These are phyloP conservation scores for Protaetia brevitarsis DNA, from an alignment of 1,140 invertebrate genomes.

Conservation along the genomic window DNA sequence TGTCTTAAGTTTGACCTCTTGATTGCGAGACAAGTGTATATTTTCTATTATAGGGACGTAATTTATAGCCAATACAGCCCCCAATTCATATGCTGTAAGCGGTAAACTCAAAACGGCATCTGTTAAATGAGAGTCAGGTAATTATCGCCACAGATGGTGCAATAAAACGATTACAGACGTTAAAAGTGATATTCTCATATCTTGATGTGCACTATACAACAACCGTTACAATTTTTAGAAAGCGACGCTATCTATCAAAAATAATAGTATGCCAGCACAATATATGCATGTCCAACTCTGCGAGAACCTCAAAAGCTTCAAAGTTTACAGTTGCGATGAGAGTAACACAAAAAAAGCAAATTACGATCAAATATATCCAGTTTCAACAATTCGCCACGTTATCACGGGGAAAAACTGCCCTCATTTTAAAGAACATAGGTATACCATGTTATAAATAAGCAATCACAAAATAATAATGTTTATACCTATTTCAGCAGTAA, in stretches of 20 bases:
- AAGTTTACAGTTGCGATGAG: not conserved
- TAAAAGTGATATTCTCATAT: no score
- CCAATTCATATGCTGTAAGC: no score
- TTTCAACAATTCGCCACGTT: conserved; percentile 38
- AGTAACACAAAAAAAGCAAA: not conserved
- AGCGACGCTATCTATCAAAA: conserved; percentile 1
- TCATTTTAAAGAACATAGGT: conserved; percentile 33
- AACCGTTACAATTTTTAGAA: not conserved
- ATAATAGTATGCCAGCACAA: not conserved
- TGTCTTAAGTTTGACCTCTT: no score
- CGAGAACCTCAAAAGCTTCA: not conserved
- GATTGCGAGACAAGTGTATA: no score
- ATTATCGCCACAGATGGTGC: no score
- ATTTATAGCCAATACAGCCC: no score
- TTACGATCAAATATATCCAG: not conserved
- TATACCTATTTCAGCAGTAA: conserved; percentile 30
- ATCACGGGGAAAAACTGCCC: conserved; percentile 39
- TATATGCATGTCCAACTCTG: conserved; percentile 4
- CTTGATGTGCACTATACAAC: not conserved
- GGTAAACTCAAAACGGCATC: no score
- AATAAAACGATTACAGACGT: no score
- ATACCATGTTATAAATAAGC: conserved; percentile 15
- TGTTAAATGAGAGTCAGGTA: no score
- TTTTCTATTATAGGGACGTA: no score
- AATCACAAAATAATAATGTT: conserved; percentile 15